Base-by-base conservation (phyloP, 2,888 invertebrate species). In the Chrysolina americana region DNA sequence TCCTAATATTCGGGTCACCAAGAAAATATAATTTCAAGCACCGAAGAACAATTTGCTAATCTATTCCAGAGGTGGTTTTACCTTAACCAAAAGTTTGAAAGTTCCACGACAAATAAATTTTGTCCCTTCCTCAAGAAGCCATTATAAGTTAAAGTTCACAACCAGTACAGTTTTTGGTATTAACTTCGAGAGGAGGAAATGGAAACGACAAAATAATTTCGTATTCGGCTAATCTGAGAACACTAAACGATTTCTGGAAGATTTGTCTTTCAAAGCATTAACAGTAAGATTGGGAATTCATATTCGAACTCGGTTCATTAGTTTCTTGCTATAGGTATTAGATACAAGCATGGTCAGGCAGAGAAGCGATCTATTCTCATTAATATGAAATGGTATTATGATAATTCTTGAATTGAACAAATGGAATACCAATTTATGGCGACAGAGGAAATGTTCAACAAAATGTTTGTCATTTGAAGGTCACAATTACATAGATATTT, bases 21-120 rank as follows among this genome's bases (percentile, higher is more conserved):
- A 50, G 66, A 66, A 66, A 66, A 66, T 66, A 66, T 66, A 66
- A 66, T 66, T 66, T 66, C 66, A 66, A 50, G 66, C 66, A 53
- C 50, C 66, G 53, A 48, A 50, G 66, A 66, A 66, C 66, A 66
- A 66, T 66, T 66, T 50, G 36, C 66, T 44, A 66, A 66, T 66
- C 66, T 66, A 66, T 66, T 50, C n/a, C 6, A 10, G 47, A 47
- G 65, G 66, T 50, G 66, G 50, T 66, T 66, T 66, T 50, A 66
- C 66, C 66, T 66, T 13, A 66, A 50, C 21, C 28, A n/a, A n/a
- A 36, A 66, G 66, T 66, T 53, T 13, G 50, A 23, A 50, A 66
- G 17, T 66, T 66, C 17, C n/a, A 17, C 50, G 28, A 36, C 66
- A 36, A n/a, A 66, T 66, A 66, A 66, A 66, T 36, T 66, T 13